Evolutionary conservation across 2,797 vertebrate genomes (phyloP).

Genomic region (Gorsachius magnificus): DNA sequence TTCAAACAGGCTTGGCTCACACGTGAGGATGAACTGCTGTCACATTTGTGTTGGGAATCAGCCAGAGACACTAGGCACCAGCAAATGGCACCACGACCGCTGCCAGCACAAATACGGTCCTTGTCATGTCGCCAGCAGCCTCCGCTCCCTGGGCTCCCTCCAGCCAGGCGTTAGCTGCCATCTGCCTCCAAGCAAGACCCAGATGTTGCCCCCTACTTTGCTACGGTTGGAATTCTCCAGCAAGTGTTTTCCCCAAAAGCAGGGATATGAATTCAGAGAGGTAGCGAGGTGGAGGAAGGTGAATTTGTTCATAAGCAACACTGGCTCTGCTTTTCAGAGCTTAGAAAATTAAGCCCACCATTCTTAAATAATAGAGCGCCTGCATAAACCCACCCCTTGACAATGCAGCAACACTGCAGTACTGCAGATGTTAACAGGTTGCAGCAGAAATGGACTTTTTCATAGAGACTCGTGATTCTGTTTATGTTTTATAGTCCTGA

Average conservation of each 20-base stretch:
- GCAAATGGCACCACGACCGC: background rate
- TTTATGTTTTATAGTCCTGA: background rate
- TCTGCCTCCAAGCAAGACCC: background rate
- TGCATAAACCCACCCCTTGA: background rate
- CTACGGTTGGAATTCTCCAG: background rate
- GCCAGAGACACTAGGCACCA: background rate
- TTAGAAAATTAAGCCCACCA: background rate
- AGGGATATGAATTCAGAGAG: background rate
- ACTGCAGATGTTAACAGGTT: background rate
- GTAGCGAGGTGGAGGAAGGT: background rate
- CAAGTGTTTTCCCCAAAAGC: background rate
- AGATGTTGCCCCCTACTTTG: background rate
- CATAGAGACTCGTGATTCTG: background rate
- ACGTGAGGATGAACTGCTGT: background rate
- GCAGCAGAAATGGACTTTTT: background rate
- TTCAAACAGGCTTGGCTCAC: background rate
- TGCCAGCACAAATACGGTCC: background rate
- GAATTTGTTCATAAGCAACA: background rate
- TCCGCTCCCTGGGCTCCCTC: background rate
- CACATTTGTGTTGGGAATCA: background rate
- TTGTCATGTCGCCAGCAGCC: background rate
- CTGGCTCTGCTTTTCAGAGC: background rate
- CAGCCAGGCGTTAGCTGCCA: background rate
- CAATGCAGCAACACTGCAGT: background rate
- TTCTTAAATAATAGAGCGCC: background rate